phyloP scores from a whole-genome alignment of 2,888 invertebrate species.

The Callyntrura sp. region DNA sequence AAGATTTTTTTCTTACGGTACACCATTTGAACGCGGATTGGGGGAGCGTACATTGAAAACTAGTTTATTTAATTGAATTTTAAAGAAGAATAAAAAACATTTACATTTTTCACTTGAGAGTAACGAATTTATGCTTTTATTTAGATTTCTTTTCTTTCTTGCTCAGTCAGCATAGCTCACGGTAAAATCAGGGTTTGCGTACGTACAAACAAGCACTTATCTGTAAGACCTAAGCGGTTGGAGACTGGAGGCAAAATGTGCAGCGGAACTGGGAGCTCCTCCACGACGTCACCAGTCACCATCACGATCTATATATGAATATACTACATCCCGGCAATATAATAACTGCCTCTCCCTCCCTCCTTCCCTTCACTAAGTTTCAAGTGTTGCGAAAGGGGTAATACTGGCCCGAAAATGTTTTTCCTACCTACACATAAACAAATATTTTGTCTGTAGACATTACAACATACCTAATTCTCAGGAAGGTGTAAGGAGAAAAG shows the following conservation, averaged over 20 bases:
- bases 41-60: constrained; percentile 19
- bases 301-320: background rate
- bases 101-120: constrained; percentile 48
- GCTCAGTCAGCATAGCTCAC: background rate
- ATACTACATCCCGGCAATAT: background rate
- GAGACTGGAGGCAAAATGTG: constrained; percentile 12
- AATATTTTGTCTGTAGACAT: constrained; percentile 59
- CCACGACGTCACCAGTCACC: background rate
- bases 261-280: background rate
- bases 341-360: constrained; percentile 11
- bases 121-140: constrained; percentile 44
- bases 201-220: constrained; percentile 60
- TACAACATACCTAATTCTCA: constrained; percentile 49
- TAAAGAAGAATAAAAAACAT: constrained; percentile 28
- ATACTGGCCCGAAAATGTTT: constrained; percentile 38
- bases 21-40: too few relatives aligned
- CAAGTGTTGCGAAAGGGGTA: constrained; percentile 52
- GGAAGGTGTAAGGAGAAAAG: constrained; percentile 45
- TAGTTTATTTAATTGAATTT: constrained; percentile 57
- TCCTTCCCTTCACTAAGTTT: constrained; percentile 34
- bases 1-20: background rate
- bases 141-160: constrained; percentile 40
- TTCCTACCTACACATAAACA: constrained; percentile 20
- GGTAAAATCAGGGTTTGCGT: constrained; percentile 41
- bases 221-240: background rate